These are phyloP conservation scores for Tipula vernalis DNA, from an alignment of 2,888 invertebrate genomes.

Conservation along the genomic window DNA sequence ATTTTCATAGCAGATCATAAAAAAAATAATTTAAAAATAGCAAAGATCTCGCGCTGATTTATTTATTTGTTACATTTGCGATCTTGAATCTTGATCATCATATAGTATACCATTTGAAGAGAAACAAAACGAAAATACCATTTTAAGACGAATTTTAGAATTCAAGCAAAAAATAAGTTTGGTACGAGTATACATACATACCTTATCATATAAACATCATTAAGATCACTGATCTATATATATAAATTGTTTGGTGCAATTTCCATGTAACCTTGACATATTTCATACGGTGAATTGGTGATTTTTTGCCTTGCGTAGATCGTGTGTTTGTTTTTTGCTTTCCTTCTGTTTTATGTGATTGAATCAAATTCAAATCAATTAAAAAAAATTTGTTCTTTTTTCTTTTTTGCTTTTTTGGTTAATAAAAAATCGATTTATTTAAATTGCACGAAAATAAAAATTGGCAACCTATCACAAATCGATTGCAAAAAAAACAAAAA, in stretches of 20 bases:
- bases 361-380: conserved; percentile 4
- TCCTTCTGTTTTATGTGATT: background rate
- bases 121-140: background rate
- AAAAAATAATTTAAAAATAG: background rate
- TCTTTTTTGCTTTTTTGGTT: too few species aligned
- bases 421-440: background rate
- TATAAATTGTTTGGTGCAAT: background rate
- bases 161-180: background rate
- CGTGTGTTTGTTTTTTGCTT: background rate
- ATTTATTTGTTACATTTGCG: background rate
- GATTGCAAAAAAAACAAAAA: background rate
- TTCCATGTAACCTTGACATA: background rate
- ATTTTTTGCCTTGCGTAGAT: background rate
- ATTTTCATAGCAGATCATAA: background rate
- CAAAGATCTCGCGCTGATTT: background rate
- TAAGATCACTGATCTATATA: background rate
- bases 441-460: background rate
- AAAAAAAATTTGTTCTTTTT: background rate
- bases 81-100: background rate
- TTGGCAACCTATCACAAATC: background rate
- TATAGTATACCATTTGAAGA: background rate
- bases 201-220: background rate
- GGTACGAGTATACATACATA: too few species aligned
- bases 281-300: background rate
- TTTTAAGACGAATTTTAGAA: background rate